Evolutionary conservation across 2,113 vertebrate species (phyloP), one percentile per base, ranked within the genome.

Genomic region (Polypterus bichir): DNA sequence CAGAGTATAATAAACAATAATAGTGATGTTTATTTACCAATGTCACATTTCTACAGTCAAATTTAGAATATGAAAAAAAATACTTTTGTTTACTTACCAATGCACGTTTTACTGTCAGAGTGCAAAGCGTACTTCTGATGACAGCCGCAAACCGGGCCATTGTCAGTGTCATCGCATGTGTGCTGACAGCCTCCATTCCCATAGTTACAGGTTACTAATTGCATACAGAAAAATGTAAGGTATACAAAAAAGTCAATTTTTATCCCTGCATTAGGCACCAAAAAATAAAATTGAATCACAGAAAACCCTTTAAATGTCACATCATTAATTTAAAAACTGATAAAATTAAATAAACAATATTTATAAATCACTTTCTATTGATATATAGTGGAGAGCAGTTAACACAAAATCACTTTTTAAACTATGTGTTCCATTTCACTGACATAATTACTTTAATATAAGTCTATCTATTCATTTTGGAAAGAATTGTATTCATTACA

Each of bases 131-230:
- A 98, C 81, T 98, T 98, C 88, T 94, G 95, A 69, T 98, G 95
- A 77, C 95, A 98, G 65, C 91, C 92, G 10, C 94, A 98, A 65
- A 88, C 85, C 2, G 94, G 94, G 59, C 94, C 94, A 0, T 83
- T 80, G 60, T 98, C 95, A 0, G 92, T 97, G 83, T 98, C 95
- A 51, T 98, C 92, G 51, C 95, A 98, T 51, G 87, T 91, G 84
- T 98, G 95, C 44, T 98, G 95, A 79, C 95, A 98, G 65, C 95
- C 95, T 68, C 95, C 94, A 53, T 98, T 98, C 73, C 95, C 95
- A 79, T 98, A 97, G 90, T 98, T 97, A 89, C 95, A 98, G 68
- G 95, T 98, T 82, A 98, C 95, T 98, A 84, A 83, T 72, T 67
- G 74, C 59, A 70, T 59, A 74, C 46, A 9, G 47, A 7, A 6